phyloP scores from a whole-genome alignment of 2,888 invertebrate species.

The Drosophila koepferae region DNA sequence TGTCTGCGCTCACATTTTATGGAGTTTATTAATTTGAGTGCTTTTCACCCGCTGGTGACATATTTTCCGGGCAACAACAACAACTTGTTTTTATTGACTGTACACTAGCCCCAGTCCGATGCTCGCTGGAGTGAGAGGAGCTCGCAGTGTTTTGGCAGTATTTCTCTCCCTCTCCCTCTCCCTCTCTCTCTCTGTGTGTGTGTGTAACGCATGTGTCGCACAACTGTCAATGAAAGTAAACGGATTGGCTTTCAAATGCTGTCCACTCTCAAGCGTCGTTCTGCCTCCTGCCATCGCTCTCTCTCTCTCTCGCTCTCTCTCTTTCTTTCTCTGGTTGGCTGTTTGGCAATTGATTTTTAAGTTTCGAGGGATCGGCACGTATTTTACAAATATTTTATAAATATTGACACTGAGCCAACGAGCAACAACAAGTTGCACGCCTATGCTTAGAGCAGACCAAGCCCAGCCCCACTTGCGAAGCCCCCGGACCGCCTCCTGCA shows the following conservation, averaged over 20 bases:
- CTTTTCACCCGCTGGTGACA: conserved; percentile 72
- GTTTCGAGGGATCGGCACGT: conserved; percentile 65
- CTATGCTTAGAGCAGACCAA: not conserved
- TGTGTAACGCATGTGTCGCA: conserved; percentile 72
- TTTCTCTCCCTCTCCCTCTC: not conserved
- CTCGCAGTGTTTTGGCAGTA: not conserved
- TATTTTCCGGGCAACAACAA: conserved; percentile 45
- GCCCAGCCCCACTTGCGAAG: not conserved
- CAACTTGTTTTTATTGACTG: conserved; percentile 78
- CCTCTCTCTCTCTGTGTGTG: not conserved
- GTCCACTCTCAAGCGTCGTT: conserved; percentile 31
- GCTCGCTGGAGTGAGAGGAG: not conserved
- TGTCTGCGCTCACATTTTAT: conserved; percentile 82
- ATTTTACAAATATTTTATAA: conserved; percentile 78
- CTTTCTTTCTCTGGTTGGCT: not conserved
- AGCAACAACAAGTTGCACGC: conserved; percentile 21
- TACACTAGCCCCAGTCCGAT: not conserved
- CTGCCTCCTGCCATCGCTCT: not conserved
- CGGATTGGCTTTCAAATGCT: conserved; percentile 76
- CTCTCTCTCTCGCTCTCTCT: not conserved
- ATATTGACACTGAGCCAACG: conserved; percentile 74
- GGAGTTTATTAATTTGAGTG: conserved; percentile 84
- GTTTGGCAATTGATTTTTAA: conserved; percentile 72
- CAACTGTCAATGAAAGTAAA: conserved; percentile 79
- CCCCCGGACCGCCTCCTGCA: not conserved